phyloP scores from a whole-genome alignment of 2,797 vertebrate species.

The Anableps anableps region DNA sequence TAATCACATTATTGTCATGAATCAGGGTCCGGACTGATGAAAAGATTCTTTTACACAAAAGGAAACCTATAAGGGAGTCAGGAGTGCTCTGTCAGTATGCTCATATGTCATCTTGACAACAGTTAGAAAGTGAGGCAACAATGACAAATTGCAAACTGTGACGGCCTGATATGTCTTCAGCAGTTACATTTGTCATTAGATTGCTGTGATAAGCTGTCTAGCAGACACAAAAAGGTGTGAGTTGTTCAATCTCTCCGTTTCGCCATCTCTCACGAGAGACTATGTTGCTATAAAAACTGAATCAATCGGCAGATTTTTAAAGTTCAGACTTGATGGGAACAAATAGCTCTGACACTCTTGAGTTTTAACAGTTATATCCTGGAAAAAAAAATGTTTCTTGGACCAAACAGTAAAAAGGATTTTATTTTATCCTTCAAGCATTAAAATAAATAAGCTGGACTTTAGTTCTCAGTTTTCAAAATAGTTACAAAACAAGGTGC shows the following conservation, averaged over 20 bases:
- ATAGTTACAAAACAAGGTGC: not conserved
- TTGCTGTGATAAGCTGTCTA: not conserved
- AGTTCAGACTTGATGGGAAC: not conserved
- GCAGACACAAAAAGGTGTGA: not conserved
- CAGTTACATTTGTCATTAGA: not conserved
- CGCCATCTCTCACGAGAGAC: not conserved
- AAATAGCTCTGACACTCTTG: not conserved
- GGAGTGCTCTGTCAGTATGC: not conserved
- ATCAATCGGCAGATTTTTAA: not conserved
- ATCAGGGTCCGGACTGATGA: not conserved
- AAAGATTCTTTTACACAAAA: not conserved
- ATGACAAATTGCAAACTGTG: not conserved
- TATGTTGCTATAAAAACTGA: not conserved
- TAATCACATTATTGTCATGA: not conserved
- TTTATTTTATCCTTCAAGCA: not conserved
- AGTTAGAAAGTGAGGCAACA: not conserved
- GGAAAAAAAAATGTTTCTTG: not conserved
- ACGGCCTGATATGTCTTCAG: not conserved
- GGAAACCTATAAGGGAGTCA: not conserved
- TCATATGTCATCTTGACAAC: slow-evolving; percentile 4
- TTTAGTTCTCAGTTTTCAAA: not conserved
- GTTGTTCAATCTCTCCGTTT: not conserved
- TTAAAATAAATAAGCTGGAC: not conserved
- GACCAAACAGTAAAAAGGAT: not conserved
- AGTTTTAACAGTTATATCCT: not conserved